Conservation (phyloP, 2,113 vertebrate genomes). For the Halichoeres trimaculatus region DNA sequence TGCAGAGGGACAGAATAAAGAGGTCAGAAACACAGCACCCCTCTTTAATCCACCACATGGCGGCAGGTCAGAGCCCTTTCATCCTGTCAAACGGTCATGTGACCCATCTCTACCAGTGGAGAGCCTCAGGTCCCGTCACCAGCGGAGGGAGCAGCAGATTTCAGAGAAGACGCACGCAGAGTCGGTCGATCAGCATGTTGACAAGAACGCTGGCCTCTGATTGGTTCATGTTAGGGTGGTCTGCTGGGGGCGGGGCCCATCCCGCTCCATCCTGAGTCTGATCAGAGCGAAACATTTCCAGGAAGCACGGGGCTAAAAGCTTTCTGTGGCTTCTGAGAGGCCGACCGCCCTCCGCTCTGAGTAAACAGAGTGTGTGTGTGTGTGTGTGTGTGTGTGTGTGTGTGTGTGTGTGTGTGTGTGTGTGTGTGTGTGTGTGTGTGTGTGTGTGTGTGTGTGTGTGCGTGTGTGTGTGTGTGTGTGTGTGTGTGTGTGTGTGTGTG, state of each 20-base stretch:
- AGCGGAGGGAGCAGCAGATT: neutral
- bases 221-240: slow-evolving; percentile 30
- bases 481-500: neutral
- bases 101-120: too few relatives aligned
- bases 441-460: neutral
- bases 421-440: neutral
- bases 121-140: too few relatives aligned
- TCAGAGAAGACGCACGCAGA: neutral
- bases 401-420: neutral
- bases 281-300: slow-evolving; percentile 42
- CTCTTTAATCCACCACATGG: too few relatives aligned
- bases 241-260: slow-evolving; percentile 1
- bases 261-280: slow-evolving; percentile 25
- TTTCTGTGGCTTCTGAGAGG: slow-evolving; percentile 53
- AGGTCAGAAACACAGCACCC: too few relatives aligned
- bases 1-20: too few relatives aligned
- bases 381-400: neutral
- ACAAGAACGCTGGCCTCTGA: neutral
- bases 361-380: slow-evolving; percentile 29
- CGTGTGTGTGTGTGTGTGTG: neutral
- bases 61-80: too few relatives aligned
- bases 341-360: slow-evolving; percentile 11
- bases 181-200: slow-evolving; percentile 5
- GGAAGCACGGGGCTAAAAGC: slow-evolving; percentile 66
- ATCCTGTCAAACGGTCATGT: too few relatives aligned